Percentiles rank a stretch among this genome's conserved stretches.
Conservation (phyloP, 2,888 invertebrate genomes). For the Hipparchia semele region DNA sequence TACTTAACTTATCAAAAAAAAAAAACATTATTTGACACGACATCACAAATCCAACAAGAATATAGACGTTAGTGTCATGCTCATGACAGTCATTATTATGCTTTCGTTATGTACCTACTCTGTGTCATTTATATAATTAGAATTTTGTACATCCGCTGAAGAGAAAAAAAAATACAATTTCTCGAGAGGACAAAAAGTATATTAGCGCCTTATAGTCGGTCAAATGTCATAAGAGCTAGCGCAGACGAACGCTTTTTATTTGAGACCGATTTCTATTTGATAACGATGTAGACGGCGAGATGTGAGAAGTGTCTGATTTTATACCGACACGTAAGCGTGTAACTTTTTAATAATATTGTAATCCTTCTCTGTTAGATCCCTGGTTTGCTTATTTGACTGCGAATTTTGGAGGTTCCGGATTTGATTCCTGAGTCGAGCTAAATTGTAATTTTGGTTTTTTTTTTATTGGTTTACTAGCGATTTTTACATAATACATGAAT, state of each 20-base stretch:
- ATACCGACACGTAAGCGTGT: no score
- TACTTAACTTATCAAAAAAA: slow-evolving; percentile 12
- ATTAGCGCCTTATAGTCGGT: slow-evolving; percentile 46
- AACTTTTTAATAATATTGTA: no score
- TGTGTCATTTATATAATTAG: slow-evolving; percentile 5
- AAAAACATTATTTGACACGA: slow-evolving; percentile 20
- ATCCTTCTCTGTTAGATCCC: no score
- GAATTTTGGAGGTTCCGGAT: no score
- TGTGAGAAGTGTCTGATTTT: no score
- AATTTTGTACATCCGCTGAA: slow-evolving; percentile 20
- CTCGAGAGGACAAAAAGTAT: slow-evolving; percentile 18
- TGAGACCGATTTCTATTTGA: no score
- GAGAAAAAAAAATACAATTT: slow-evolving; percentile 18
- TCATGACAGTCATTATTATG: slow-evolving; percentile 22
- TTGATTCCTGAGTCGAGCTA: no score
- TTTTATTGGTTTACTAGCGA: no score
- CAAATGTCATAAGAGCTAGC: slow-evolving; percentile 46
- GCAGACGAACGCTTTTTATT: not conserved
- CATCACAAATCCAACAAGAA: slow-evolving; percentile 16
- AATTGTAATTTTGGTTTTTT: no score
- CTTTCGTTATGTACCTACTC: slow-evolving; percentile 3
- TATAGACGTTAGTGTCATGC: slow-evolving; percentile 15
- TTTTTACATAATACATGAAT: no score
- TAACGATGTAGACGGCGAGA: no score
- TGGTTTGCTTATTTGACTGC: no score